Percentiles rank a stretch among this genome's conserved stretches.
These are phyloP conservation scores for Caenorhabditis imperialis DNA, from an alignment of 2,888 invertebrate species.

Conservation along the genomic window DNA sequence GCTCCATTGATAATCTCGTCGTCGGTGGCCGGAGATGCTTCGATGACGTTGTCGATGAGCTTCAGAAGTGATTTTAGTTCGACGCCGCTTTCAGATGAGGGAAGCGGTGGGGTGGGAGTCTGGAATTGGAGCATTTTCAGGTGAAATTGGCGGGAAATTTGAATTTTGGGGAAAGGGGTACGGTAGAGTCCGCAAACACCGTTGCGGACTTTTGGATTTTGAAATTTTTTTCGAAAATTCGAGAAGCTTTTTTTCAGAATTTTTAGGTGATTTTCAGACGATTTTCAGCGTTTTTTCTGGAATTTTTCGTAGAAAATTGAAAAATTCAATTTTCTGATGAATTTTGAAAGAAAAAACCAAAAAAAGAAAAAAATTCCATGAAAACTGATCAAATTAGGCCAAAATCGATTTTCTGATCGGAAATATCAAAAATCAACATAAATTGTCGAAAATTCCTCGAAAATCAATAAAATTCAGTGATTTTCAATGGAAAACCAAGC, in stretches of 20 bases:
- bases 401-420: too few relatives aligned
- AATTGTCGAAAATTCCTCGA: too few relatives aligned
- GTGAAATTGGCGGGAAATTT: too few relatives aligned
- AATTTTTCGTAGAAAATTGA: neutral
- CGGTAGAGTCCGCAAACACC: conserved; percentile 1
- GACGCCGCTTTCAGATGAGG: conserved; percentile 20
- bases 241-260: neutral
- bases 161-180: neutral
- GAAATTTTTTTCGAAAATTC: too few relatives aligned
- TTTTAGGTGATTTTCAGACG: neutral
- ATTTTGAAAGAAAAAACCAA: too few relatives aligned
- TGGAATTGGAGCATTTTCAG: too few relatives aligned
- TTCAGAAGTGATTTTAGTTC: conserved; percentile 36
- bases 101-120: neutral
- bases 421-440: too few relatives aligned
- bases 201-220: too few relatives aligned
- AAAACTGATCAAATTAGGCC: neutral
- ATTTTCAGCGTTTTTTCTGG: neutral
- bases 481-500: too few relatives aligned
- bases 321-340: neutral
- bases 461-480: neutral
- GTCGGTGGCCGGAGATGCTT: conserved; percentile 20
- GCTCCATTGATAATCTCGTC: neutral
- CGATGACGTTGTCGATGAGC: conserved; percentile 32
- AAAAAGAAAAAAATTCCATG: neutral